A percentile compares a stretch with the other conserved stretches of the same genome.
Conservation (phyloP, 2,113 vertebrate species). For the Centropus unirufus region DNA sequence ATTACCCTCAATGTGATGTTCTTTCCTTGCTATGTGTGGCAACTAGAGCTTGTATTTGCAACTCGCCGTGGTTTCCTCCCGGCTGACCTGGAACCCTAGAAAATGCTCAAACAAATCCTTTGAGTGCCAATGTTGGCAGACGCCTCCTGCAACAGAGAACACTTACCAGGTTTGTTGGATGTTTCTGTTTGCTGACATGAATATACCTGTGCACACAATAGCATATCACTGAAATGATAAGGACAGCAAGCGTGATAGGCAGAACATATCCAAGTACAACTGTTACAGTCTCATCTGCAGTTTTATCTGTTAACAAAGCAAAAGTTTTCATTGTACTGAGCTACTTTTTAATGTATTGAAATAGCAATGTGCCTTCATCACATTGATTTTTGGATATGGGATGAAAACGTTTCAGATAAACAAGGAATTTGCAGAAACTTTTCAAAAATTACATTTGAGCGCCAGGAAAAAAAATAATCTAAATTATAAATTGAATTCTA, state of each 20-base stretch:
- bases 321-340: not conserved
- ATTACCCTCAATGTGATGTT: not conserved
- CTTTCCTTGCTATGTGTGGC: not conserved
- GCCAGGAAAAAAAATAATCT: not conserved
- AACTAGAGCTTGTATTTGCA: not conserved
- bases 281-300: slow-evolving; percentile 45
- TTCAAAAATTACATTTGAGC: not conserved
- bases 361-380: not conserved
- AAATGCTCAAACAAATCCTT: not conserved
- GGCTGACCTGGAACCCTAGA: not conserved
- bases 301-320: slow-evolving; percentile 70
- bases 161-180: slow-evolving; percentile 82
- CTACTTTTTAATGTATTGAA: not conserved
- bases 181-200: slow-evolving; percentile 71
- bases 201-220: slow-evolving; percentile 78
- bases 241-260: slow-evolving; percentile 61
- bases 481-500: not conserved
- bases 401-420: not conserved
- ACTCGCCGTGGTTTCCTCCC: not conserved
- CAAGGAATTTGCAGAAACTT: not conserved
- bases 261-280: slow-evolving; percentile 76
- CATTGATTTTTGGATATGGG: not conserved
- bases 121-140: not conserved
- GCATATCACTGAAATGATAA: slow-evolving; percentile 66
- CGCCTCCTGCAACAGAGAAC: not conserved